phyloP scores from a whole-genome alignment of 2,888 invertebrate species.

The Dilophus febrilis region DNA sequence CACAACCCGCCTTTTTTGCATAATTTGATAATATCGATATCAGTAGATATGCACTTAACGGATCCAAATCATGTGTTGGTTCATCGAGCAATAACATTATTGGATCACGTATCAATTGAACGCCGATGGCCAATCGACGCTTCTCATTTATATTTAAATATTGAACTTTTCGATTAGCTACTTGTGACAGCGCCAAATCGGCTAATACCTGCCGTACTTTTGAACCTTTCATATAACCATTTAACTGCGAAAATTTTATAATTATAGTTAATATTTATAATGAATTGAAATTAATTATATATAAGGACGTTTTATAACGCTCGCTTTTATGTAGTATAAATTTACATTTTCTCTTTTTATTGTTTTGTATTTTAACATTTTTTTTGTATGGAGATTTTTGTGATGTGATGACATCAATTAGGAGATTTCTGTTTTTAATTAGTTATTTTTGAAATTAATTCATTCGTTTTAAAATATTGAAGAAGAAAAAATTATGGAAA shows the following conservation, averaged over 20 bases:
- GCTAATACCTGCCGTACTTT: conserved; percentile 85
- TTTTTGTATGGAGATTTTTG: no score
- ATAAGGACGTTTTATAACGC: no score
- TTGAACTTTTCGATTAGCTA: conserved; percentile 67
- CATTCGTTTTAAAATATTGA: no score
- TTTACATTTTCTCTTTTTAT: no score
- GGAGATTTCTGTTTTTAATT: no score
- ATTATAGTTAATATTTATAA: no score
- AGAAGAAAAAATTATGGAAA: background rate
- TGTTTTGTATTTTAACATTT: no score
- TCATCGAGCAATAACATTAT: conserved; percentile 81
- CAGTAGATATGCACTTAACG: conserved; percentile 85
- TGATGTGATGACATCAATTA: no score
- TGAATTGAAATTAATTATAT: no score
- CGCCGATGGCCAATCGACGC: conserved; percentile 74
- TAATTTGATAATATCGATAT: conserved; percentile 84
- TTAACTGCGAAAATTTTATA: conserved; percentile 33
- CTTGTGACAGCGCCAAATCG: conserved; percentile 83
- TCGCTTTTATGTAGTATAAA: no score
- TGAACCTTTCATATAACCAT: conserved; percentile 58
- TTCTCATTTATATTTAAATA: conserved; percentile 79
- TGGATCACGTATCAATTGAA: conserved; percentile 87
- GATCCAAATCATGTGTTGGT: conserved; percentile 87
- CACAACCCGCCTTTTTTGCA: conserved; percentile 77
- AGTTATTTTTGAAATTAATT: no score